These are phyloP conservation scores for Desmodus rotundus DNA, from an alignment of 2,113 vertebrate genomes.

Conservation along the genomic window DNA sequence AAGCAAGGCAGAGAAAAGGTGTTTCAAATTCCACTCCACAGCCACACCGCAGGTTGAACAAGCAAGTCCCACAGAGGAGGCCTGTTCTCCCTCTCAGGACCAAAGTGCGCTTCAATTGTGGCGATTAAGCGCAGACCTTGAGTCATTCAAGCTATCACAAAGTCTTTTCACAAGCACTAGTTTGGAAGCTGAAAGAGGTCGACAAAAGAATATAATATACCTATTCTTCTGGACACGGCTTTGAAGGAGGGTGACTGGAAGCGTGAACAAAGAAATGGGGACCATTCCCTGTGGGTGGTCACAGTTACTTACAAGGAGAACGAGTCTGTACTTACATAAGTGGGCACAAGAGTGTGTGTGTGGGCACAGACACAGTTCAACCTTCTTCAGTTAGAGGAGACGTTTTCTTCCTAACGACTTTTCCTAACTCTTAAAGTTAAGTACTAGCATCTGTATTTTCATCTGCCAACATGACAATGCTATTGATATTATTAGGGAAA, in stretches of 20 bases:
- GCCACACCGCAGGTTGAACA: background rate
- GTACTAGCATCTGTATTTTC: background rate
- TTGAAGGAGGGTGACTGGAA: background rate
- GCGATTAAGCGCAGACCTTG: background rate
- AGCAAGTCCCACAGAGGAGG: background rate
- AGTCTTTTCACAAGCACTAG: background rate
- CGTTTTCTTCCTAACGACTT: slow-evolving; percentile 28
- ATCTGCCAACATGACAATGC: background rate
- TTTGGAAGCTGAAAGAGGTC: background rate
- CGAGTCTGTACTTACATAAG: background rate
- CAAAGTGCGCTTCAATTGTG: background rate
- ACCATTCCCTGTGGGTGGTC: background rate
- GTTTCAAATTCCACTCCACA: background rate
- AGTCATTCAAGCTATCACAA: background rate
- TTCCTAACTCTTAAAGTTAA: slow-evolving; percentile 47
- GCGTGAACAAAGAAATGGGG: background rate
- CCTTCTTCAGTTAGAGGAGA: background rate
- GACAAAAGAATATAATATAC: background rate
- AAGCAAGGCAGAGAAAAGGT: background rate
- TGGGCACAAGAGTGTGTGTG: background rate
- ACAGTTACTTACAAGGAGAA: background rate
- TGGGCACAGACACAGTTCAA: background rate
- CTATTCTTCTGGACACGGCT: background rate
- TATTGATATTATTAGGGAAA: slow-evolving; percentile 24
- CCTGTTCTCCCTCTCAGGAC: background rate